Conservation (phyloP, 2,888 invertebrate species). For the Abscondita cerata region DNA sequence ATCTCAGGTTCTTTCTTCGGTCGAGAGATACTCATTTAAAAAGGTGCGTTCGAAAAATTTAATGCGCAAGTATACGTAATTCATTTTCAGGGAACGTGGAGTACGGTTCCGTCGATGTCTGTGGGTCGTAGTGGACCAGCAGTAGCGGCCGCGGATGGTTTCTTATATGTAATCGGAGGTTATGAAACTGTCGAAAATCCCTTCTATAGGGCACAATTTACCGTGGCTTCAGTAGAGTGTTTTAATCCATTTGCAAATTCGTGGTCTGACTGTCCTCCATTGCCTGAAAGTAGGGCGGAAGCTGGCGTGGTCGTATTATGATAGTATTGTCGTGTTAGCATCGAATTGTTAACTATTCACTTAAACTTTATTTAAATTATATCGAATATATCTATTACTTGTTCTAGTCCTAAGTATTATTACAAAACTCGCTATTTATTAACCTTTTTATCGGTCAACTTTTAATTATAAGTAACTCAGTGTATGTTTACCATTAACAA, state of each 20-base stretch:
- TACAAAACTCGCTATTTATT: background rate
- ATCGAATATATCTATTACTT: background rate
- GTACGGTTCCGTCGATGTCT: constrained; percentile 74
- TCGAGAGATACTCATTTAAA: constrained; percentile 83
- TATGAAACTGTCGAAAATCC: constrained; percentile 80
- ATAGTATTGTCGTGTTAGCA: constrained; percentile 46
- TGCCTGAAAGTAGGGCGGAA: constrained; percentile 86
- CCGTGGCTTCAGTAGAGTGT: constrained; percentile 82
- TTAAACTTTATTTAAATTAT: background rate
- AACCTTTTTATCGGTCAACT: background rate
- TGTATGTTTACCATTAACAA: no score
- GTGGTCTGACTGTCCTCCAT: constrained; percentile 80
- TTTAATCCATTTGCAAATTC: constrained; percentile 79
- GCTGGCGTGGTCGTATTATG: constrained; percentile 85
- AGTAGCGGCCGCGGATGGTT: constrained; percentile 83
- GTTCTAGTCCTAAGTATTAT: background rate
- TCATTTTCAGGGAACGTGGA: constrained; percentile 74
- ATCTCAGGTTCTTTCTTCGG: constrained; percentile 79
- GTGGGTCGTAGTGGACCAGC: constrained; percentile 83
- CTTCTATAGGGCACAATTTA: constrained; percentile 85
- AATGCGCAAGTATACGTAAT: constrained; percentile 10
- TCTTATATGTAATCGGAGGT: constrained; percentile 85
- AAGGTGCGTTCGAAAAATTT: constrained; percentile 61
- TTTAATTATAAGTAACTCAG: no score
- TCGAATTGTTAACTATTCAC: no score